These are phyloP conservation scores for Ormyrus thymus DNA, from an alignment of 2,888 invertebrate species.

Conservation along the genomic window DNA sequence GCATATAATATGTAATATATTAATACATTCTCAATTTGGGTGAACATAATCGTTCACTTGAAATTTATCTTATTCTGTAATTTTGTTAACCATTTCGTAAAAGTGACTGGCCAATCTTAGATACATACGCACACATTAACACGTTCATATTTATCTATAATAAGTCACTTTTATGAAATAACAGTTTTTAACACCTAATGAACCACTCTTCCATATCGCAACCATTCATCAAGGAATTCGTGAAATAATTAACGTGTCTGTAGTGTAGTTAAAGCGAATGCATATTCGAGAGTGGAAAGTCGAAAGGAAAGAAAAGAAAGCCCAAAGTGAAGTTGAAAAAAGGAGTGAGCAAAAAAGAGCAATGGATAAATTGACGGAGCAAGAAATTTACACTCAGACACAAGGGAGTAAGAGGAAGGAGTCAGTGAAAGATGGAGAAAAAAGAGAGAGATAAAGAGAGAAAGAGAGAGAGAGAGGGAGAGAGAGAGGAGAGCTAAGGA, in stretches of 20 bases:
- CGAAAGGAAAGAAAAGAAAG: slow-evolving; percentile 9
- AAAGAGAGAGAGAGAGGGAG: slow-evolving; percentile 53
- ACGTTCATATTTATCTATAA: too few relatives aligned
- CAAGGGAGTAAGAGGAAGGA: slow-evolving; percentile 53
- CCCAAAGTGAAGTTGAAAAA: slow-evolving; percentile 8
- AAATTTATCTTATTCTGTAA: too few relatives aligned
- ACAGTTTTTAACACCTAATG: too few relatives aligned
- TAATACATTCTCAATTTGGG: too few relatives aligned
- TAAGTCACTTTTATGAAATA: too few relatives aligned
- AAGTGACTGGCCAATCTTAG: too few relatives aligned
- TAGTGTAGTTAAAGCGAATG: slow-evolving; percentile 28
- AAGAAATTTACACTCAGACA: slow-evolving; percentile 55
- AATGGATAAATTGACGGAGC: slow-evolving; percentile 60
- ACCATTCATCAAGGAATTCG: too few relatives aligned
- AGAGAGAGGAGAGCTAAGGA: slow-evolving; percentile 52
- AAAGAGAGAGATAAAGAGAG: neutral
- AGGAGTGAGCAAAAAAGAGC: slow-evolving; percentile 40
- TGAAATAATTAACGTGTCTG: slow-evolving; percentile 37
- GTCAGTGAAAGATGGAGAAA: slow-evolving; percentile 54
- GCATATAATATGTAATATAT: too few relatives aligned
- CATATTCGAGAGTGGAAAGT: slow-evolving; percentile 11
- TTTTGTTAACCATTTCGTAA: too few relatives aligned
- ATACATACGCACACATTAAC: too few relatives aligned
- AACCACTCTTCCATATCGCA: too few relatives aligned
- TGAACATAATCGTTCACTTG: too few relatives aligned